Evolutionary conservation across 2,888 invertebrate species (phyloP), one percentile per base, ranked within the genome.

Genomic region (Danaus chrysippus): DNA sequence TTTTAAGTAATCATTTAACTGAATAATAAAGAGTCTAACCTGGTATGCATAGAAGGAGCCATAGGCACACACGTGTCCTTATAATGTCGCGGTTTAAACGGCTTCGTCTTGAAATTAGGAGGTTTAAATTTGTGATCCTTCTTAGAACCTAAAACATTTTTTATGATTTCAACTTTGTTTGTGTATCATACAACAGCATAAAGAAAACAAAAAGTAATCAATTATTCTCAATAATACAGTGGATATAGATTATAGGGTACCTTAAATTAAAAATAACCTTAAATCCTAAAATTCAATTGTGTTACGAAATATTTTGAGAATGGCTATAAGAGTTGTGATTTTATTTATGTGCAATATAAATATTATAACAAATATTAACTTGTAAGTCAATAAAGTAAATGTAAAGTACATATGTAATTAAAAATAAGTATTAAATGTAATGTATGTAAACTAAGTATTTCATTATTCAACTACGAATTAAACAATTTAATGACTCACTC

Each of bases 31-130:
- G 2, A 17, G 17, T 11, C 13, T 53, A 72, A 87, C 90, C 90
- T 84, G 10, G 84, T 84, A 64, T 86, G 83, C 87, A 90, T 86
- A 5, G 88, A 83, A 8, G 90, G 90, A 1, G 66, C 73, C 89
- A 90, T 89, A 2, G 89, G 90, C 10, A 90, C 79, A 68, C 84
- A 84, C 3, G 83, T 82, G 15, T 85, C 86, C 65, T 79, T 86
- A 57, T 73, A 79, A 72, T 82, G 82, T 5, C 74, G 77, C 3
- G 81, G 83, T 61, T 72, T 78, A 60, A 82, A 87, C 3, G 65
- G 74, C 68, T 84, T 87, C 0, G 79, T 83, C 73, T 79, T 86
- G 57, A 86, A 83, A 66, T 77, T 77, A 1, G 81, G 84, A 3
- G 75, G 73, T 59, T 68, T 68, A 42, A 59, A 23, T 61, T 63